Evolutionary conservation across 1,140 invertebrate species (phyloP).

Genomic region (Heliconius nattereri): DNA sequence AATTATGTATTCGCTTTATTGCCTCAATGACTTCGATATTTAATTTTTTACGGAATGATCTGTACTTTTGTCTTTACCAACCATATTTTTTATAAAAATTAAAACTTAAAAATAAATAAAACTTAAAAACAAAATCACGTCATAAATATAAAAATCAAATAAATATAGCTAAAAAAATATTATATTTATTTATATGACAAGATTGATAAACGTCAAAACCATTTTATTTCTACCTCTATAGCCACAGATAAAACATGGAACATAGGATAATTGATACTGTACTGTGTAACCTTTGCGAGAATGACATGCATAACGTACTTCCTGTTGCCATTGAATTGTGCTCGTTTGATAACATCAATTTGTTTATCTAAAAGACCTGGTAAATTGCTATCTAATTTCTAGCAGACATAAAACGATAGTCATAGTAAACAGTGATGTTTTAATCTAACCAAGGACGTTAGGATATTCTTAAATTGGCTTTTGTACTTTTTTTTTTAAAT

Average conservation of each 20-base stretch:
- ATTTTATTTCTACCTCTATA: neutral
- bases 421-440: neutral
- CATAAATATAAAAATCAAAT: neutral
- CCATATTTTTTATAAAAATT: too few relatives aligned
- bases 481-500: neutral
- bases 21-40: too few relatives aligned
- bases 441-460: slow-evolving; percentile 10
- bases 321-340: slow-evolving; percentile 38
- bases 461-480: neutral
- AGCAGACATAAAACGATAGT: slow-evolving; percentile 16
- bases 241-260: slow-evolving; percentile 2
- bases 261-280: neutral
- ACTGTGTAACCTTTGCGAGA: slow-evolving; percentile 20
- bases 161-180: neutral
- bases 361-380: slow-evolving; percentile 26
- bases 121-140: too few relatives aligned
- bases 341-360: slow-evolving; percentile 41
- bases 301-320: slow-evolving; percentile 45
- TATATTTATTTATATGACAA: neutral
- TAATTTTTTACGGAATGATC: too few relatives aligned
- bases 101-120: too few relatives aligned
- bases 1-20: too few relatives aligned
- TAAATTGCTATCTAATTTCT: slow-evolving; percentile 23
- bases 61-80: too few relatives aligned
- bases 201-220: neutral